Percentiles rank a stretch among this genome's conserved stretches.
Conservation (phyloP, 2,888 invertebrate genomes). For the Serripes groenlandicus region DNA sequence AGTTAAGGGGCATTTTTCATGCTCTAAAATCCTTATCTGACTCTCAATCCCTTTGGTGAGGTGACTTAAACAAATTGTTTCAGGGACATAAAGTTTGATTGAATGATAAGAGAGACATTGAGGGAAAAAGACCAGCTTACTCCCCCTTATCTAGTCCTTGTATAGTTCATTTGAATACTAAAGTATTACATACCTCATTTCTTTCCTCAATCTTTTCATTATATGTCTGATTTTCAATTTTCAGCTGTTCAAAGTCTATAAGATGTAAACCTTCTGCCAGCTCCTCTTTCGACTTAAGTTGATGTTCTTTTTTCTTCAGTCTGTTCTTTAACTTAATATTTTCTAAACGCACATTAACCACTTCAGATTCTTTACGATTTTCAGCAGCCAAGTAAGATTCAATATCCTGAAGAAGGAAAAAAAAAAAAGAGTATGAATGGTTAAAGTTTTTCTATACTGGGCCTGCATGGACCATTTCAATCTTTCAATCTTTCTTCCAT, state of each 20-base stretch:
- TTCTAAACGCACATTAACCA: conserved; percentile 84
- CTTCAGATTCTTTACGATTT: conserved; percentile 84
- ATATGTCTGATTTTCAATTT: conserved; percentile 88
- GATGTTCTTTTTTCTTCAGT: conserved; percentile 85
- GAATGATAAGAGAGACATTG: too few species aligned
- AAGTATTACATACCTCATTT: conserved; percentile 87
- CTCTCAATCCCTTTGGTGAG: too few species aligned
- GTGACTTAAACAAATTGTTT: too few species aligned
- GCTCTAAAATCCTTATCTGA: too few species aligned
- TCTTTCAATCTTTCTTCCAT: too few species aligned
- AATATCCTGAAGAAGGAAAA: conserved; percentile 79
- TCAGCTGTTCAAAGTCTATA: conserved; percentile 88
- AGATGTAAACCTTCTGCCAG: conserved; percentile 88
- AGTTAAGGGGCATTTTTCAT: too few species aligned
- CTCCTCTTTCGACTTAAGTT: conserved; percentile 87
- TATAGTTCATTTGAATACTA: too few species aligned
- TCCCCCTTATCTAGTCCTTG: too few species aligned
- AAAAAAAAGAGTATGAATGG: neutral
- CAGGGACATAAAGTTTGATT: too few species aligned
- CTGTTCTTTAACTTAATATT: conserved; percentile 86
- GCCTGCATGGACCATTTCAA: neutral
- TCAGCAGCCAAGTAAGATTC: conserved; percentile 82
- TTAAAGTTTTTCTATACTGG: neutral
- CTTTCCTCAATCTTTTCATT: conserved; percentile 89
- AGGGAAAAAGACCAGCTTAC: too few species aligned